A percentile compares a stretch with the other conserved stretches of the same genome.
phyloP scores from a whole-genome alignment of 1,140 invertebrate species.

The Phymastichus coffea region DNA sequence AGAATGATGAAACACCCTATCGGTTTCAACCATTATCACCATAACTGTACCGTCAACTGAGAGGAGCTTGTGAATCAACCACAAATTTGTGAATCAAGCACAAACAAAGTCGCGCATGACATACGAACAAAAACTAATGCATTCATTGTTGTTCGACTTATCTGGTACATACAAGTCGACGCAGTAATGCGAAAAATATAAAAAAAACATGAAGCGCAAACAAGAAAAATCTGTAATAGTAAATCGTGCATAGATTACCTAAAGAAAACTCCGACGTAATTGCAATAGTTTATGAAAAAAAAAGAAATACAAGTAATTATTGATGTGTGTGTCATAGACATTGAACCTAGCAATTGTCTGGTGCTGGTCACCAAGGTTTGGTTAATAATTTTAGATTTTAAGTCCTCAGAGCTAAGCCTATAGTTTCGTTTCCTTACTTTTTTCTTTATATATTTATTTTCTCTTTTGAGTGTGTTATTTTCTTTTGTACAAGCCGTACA shows the following conservation, averaged over 20 bases:
- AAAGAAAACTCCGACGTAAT: conserved; percentile 36
- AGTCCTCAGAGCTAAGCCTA: conserved; percentile 14
- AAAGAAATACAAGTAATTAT: conserved; percentile 28
- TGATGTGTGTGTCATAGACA: conserved; percentile 54
- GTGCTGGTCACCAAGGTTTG: conserved; percentile 56
- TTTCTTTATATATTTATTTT: background rate
- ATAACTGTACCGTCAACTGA: background rate
- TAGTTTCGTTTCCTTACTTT: background rate
- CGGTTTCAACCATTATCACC: no score
- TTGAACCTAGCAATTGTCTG: conserved; percentile 54
- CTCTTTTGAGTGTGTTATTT: conserved; percentile 2
- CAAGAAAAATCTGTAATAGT: conserved; percentile 24
- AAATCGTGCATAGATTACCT: conserved; percentile 22
- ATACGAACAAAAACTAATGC: background rate
- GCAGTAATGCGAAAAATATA: conserved; percentile 11
- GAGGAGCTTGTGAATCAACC: background rate
- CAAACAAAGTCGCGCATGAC: conserved; percentile 7
- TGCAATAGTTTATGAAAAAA: conserved; percentile 28
- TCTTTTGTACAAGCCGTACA: background rate
- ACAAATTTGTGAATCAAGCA: background rate
- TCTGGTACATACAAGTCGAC: background rate
- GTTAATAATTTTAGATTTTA: conserved; percentile 34
- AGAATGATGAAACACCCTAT: no score
- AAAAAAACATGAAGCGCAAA: conserved; percentile 28
- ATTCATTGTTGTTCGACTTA: no score